Evolutionary conservation across 64 coral and sea anemone species (phyloP), one percentile per base, ranked within the genome.

Genomic region (Pocillopora verrucosa): DNA sequence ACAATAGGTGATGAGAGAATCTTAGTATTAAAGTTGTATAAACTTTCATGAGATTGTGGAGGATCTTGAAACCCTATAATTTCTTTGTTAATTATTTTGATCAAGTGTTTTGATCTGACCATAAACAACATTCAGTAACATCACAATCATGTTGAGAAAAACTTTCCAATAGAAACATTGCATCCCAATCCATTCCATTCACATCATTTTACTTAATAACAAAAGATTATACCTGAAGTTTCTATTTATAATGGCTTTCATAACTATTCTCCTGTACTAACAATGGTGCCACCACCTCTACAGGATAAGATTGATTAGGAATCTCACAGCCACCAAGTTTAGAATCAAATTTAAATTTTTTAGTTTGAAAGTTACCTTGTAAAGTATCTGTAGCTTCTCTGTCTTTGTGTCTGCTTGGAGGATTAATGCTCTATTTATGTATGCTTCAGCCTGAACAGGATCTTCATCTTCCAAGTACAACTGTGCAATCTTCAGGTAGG

Each of bases 401-500:
- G 76, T 95, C 59, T 92, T 92, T 7, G 96, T 98, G 58, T 98
- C 96, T 16, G 96, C 88, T 51, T 98, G 96, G 17, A 98, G 87
- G 10, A 98, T 83, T 34, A 93, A 92, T 51, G 96, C 96, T 80
- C 96, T 84, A 59, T 98, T 98, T 11, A 98, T 92, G 64, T 98
- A 98, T 9, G 96, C 93, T 51, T 98, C 96, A 1, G 90, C 96
- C 78, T 98, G 93, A 35, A 98, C 74, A 36, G 96, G 93, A 45
- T 98, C 93, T 3, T 98, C 96, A 85, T 98, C 96, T 45, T 98
- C 96, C 59, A 98, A 24, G 25, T 98, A 98, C 0, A 98, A 87
- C 82, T 98, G 96, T 30, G 96, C 96, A 84, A 98, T 98, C 65
- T 92, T 98, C n/a, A 98, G 77, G 73, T 98, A 98, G 0, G 96